These are phyloP conservation scores for Cataglyphis livida DNA, from an alignment of 2,888 invertebrate genomes.

Conservation along the genomic window DNA sequence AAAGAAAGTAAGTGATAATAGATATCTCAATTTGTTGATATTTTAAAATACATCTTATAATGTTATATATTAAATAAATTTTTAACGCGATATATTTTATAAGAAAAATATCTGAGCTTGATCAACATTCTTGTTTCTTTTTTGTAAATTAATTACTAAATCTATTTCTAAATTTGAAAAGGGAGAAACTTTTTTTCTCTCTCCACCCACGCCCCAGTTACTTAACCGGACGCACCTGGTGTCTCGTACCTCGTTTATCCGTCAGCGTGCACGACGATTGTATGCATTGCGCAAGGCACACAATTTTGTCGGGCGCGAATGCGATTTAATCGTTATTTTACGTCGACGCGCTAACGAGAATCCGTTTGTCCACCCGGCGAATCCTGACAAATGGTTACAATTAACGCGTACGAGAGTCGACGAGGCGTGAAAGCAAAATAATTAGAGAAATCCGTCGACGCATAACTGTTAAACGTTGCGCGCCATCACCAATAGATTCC, in stretches of 20 bases:
- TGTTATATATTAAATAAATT: not conserved
- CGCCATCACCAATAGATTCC: constrained; percentile 21
- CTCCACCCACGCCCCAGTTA: constrained; percentile 39
- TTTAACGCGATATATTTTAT: not conserved
- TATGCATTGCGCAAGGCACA: not conserved
- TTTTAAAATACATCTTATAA: not conserved
- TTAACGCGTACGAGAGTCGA: constrained; percentile 51
- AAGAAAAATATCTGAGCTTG: not conserved
- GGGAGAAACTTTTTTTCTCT: constrained; percentile 7
- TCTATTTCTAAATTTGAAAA: not conserved
- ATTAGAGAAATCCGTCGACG: constrained; percentile 45
- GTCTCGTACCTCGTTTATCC: constrained; percentile 59
- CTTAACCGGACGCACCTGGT: constrained; percentile 56
- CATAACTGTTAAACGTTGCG: constrained; percentile 3
- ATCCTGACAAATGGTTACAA: constrained; percentile 60
- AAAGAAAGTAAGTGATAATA: not conserved
- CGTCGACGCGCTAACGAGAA: constrained; percentile 55
- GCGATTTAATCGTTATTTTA: constrained; percentile 63
- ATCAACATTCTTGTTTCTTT: not conserved
- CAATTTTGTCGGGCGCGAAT: constrained; percentile 49
- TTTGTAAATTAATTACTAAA: not conserved
- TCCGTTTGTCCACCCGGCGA: constrained; percentile 25
- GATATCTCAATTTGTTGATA: not conserved
- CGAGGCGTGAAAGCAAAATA: constrained; percentile 50
- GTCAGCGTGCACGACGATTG: constrained; percentile 31